Evolutionary conservation across 1,140 invertebrate species (phyloP).

Genomic region (Oncopodura yosiiana): DNA sequence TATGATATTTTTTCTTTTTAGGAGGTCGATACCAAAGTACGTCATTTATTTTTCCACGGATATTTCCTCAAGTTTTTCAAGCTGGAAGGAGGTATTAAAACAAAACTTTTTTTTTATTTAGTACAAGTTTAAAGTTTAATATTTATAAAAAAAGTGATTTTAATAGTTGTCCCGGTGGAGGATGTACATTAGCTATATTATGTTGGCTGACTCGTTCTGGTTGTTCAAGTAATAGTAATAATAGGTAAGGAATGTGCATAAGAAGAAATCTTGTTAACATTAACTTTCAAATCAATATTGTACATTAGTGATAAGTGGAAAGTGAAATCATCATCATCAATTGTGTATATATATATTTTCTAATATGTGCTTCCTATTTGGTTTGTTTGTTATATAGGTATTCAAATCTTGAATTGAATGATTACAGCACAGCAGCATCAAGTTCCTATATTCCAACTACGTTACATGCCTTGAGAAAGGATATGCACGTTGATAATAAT

Average conservation of each 20-base stretch:
- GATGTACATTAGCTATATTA: conserved; percentile 35
- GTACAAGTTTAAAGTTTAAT: too few relatives aligned
- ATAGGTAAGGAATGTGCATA: not conserved
- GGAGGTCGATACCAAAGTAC: conserved; percentile 12
- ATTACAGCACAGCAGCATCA: not conserved
- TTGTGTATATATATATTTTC: not conserved
- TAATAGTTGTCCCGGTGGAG: conserved; percentile 28
- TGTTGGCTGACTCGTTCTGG: conserved; percentile 35
- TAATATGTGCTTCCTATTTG: too few relatives aligned
- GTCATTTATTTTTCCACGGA: conserved; percentile 24
- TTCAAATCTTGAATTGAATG: too few relatives aligned
- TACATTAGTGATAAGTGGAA: not conserved
- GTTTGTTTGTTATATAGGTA: too few relatives aligned
- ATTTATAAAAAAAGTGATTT: too few relatives aligned
- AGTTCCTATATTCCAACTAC: conserved; percentile 2
- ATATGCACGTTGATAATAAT: conserved; percentile 28
- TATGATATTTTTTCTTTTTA: not conserved
- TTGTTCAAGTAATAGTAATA: conserved; percentile 20
- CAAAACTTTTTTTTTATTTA: too few relatives aligned
- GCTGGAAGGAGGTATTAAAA: too few relatives aligned
- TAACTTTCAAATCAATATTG: not conserved
- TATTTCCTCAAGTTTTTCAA: conserved; percentile 30
- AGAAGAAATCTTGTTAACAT: not conserved
- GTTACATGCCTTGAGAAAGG: conserved; percentile 29
- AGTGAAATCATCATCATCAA: not conserved